A percentile compares a stretch with the other conserved stretches of the same genome.
Evolutionary conservation across 2,888 invertebrate species (phyloP).

Genomic region (Omphaloscelis lunosa): DNA sequence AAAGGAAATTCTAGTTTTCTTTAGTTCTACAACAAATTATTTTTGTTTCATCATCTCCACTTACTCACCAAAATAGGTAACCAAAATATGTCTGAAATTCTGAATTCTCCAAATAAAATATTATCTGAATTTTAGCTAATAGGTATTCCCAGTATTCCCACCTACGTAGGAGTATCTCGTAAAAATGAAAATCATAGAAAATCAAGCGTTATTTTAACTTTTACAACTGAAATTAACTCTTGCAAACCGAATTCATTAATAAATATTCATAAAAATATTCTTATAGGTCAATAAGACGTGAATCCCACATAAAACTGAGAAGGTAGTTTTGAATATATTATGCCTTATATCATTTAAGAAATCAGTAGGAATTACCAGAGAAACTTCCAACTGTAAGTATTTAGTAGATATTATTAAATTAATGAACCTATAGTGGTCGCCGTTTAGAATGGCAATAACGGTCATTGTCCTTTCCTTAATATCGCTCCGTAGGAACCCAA

Average conservation of each 20-base stretch:
- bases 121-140: neutral
- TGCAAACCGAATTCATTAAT: conserved; percentile 17
- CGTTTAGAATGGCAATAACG: too few species aligned
- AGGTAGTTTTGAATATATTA: neutral
- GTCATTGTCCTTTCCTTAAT: too few species aligned
- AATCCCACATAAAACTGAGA: neutral
- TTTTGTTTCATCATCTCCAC: neutral
- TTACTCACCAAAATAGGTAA: neutral
- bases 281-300: neutral
- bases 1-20: neutral
- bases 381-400: neutral
- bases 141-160: neutral
- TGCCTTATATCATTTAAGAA: neutral
- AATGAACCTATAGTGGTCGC: neutral
- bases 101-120: neutral
- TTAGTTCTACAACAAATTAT: neutral
- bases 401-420: neutral
- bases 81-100: neutral
- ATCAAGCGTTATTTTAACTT: conserved; percentile 43
- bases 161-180: conserved; percentile 31
- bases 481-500: too few species aligned
- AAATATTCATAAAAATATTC: conserved; percentile 28
- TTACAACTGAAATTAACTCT: conserved; percentile 14
- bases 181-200: conserved; percentile 16
- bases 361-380: neutral